Conservation (phyloP, 2,113 vertebrate species). For the Callorhinus ursinus region DNA sequence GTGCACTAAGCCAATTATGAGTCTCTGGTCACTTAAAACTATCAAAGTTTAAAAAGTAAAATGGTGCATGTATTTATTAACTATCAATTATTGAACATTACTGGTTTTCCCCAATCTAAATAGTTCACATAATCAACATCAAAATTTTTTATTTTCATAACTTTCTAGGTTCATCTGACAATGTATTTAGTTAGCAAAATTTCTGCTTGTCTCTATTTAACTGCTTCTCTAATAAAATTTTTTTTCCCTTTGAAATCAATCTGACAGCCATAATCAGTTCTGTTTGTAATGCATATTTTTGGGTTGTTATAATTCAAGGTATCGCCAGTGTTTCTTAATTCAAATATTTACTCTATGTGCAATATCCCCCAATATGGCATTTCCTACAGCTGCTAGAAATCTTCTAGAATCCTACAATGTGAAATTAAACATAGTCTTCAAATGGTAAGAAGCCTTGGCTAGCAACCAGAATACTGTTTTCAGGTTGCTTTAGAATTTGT, state of each 20-base stretch:
- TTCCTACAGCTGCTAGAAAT: slow-evolving; percentile 41
- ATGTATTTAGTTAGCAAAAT: background rate
- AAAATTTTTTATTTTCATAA: slow-evolving; percentile 44
- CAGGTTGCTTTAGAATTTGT: slow-evolving; percentile 37
- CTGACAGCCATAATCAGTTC: background rate
- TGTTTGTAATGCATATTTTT: background rate
- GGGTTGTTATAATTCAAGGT: slow-evolving; percentile 20
- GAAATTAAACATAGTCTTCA: slow-evolving; percentile 48
- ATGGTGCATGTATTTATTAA: background rate
- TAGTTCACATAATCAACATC: background rate
- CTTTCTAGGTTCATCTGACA: background rate
- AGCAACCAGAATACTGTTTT: slow-evolving; percentile 13
- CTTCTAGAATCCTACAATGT: background rate
- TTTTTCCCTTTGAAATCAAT: background rate
- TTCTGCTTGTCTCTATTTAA: slow-evolving; percentile 21
- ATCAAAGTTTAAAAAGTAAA: slow-evolving; percentile 36
- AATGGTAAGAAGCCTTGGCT: background rate
- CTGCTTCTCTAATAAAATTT: background rate
- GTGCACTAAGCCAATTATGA: background rate
- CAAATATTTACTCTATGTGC: slow-evolving; percentile 41
- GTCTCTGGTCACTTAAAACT: background rate
- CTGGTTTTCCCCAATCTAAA: background rate
- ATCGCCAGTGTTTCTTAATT: slow-evolving; percentile 47
- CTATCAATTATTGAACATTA: slow-evolving; percentile 19
- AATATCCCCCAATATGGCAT: background rate